Base-by-base conservation (phyloP, 2,888 invertebrate species). In the Anthrax anthrax region DNA sequence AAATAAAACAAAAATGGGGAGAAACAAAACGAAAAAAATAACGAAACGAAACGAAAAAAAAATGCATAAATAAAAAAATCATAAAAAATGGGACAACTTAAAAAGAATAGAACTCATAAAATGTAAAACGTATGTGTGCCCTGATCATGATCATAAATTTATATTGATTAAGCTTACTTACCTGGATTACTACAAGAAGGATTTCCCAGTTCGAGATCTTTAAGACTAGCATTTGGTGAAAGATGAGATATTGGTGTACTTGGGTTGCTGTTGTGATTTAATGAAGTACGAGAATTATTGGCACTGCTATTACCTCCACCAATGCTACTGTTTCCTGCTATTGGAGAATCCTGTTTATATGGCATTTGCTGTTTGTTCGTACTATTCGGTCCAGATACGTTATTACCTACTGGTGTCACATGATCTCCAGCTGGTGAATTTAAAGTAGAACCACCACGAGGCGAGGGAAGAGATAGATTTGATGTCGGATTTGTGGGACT, bases 391-490 rank as follows among this genome's bases (percentile, higher is more conserved):
- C 47, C 43, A 2, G 46, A 50, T 34, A 44, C 47, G 16, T 45
- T 46, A 9, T 45, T 44, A n/a, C 49, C 17, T 50, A 12, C 34
- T 48, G 44, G 27, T 47, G 39, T 59, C 56, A 18, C 72, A 46
- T 75, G 70, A 56, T 80, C 81, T 36, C 74, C 76, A 14, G 73
- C 77, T 3, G 82, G 83, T 29, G 83, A 82, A 63, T 81, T 80
- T 13, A 81, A 66, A 29, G 80, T 78, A 18, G 81, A 77, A 51
- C 78, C 77, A 18, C 61, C 60, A 39, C 81, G 71, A 1, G 83
- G 84, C 42, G 84, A 84, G n/a, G 83, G 82, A 52, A 83, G 65
- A 16, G 83, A 81, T 39, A 82, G 63, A 64, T 81, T 80, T 49
- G 78, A 78, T 44, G 79, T 78, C 40, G 79, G 77, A 60, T 81